These are phyloP conservation scores for Coturnix japonica DNA, from an alignment of 2,113 vertebrate genomes.

Conservation along the genomic window DNA sequence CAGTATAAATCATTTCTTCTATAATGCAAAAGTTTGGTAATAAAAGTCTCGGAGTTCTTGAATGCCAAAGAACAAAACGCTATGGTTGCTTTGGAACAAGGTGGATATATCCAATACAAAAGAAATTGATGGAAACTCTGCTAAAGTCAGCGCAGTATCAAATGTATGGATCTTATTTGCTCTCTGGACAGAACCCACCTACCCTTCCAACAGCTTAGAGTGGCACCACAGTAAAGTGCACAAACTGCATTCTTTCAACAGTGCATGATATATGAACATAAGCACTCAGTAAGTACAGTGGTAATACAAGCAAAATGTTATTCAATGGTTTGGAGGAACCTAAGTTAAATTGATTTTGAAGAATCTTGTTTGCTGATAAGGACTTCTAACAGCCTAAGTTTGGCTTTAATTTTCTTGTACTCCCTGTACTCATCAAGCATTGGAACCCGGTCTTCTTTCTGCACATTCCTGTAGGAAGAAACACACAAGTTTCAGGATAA, in stretches of 20 bases:
- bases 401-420: constrained; percentile 98
- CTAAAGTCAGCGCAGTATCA: constrained; percentile 71
- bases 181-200: constrained; percentile 67
- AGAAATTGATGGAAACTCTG: constrained; percentile 62
- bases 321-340: constrained; percentile 64
- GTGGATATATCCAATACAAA: constrained; percentile 65
- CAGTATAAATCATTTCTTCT: constrained; percentile 68
- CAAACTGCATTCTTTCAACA: constrained; percentile 73
- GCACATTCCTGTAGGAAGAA: constrained; percentile 83
- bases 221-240: constrained; percentile 78
- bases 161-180: constrained; percentile 29
- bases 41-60: constrained; percentile 74
- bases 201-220: constrained; percentile 63
- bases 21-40: constrained; percentile 55
- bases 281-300: constrained; percentile 73
- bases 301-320: constrained; percentile 63
- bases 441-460: constrained; percentile 95
- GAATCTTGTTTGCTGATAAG: constrained; percentile 99
- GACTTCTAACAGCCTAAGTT: constrained; percentile 94
- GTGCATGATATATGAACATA: constrained; percentile 76
- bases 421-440: constrained; percentile 95
- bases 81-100: constrained; percentile 68
- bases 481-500: not conserved
- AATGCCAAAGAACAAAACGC: constrained; percentile 67
- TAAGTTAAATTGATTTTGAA: constrained; percentile 92